Evolutionary conservation across 2,113 vertebrate species (phyloP).

Genomic region (Salvelinus fontinalis): DNA sequence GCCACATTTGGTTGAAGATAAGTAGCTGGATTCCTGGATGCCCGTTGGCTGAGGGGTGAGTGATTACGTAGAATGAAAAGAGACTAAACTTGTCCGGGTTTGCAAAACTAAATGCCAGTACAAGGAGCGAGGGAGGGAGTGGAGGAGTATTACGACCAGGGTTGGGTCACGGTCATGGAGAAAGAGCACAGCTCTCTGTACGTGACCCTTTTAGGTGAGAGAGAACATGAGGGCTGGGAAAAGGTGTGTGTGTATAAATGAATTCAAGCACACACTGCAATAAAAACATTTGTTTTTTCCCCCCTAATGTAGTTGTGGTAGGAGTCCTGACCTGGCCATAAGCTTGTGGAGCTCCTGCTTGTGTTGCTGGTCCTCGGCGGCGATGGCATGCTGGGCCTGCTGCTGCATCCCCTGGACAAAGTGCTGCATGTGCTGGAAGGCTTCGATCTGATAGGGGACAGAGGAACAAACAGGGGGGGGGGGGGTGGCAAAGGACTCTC

Average conservation of each 20-base stretch:
- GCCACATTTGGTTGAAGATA: slow-evolving; percentile 20
- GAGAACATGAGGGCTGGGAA: slow-evolving; percentile 27
- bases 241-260: background rate
- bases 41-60: background rate
- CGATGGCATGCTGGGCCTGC: slow-evolving; percentile 91
- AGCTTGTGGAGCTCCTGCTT: slow-evolving; percentile 97
- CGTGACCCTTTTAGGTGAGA: slow-evolving; percentile 39
- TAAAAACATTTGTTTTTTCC: background rate
- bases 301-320: no score
- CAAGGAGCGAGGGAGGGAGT: slow-evolving; percentile 22
- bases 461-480: background rate
- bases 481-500: background rate
- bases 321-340: slow-evolving; percentile 89
- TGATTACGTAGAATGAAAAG: slow-evolving; percentile 24
- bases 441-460: slow-evolving; percentile 81
- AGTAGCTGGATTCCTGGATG: slow-evolving; percentile 19
- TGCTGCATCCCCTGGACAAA: slow-evolving; percentile 96
- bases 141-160: slow-evolving; percentile 26
- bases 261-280: background rate
- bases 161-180: slow-evolving; percentile 16
- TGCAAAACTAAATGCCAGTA: background rate
- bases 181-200: slow-evolving; percentile 30
- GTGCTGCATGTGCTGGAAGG: slow-evolving; percentile 98
- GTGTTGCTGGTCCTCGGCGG: slow-evolving; percentile 92
- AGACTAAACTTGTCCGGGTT: background rate